These are phyloP conservation scores for Alaudala cheleensis DNA, from an alignment of 2,113 vertebrate genomes.

Conservation along the genomic window DNA sequence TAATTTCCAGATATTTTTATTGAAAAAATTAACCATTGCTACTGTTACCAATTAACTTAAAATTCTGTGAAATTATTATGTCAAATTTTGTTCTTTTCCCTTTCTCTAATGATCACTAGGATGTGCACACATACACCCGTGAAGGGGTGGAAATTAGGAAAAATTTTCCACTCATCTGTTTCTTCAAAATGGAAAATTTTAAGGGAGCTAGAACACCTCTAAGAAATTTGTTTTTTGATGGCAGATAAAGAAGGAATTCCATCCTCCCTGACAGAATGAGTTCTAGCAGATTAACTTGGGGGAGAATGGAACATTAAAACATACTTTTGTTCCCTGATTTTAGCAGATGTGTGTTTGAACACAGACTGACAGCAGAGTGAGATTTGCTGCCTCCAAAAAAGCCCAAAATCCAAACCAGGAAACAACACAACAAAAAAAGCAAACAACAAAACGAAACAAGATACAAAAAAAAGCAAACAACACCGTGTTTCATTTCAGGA, in stretches of 20 bases:
- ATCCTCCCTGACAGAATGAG: not conserved
- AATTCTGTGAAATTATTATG: not conserved
- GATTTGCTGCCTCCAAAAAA: not conserved
- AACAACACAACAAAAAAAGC: not conserved
- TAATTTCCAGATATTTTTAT: not conserved
- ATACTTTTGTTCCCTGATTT: not conserved
- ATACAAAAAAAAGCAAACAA: not conserved
- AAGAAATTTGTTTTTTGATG: not conserved
- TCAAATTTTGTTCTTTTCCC: not conserved
- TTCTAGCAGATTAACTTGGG: not conserved
- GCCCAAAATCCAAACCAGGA: not conserved
- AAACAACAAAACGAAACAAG: not conserved
- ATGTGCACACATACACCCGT: not conserved
- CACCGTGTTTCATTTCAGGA: not conserved
- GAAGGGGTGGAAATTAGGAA: not conserved
- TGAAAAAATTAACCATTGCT: not conserved
- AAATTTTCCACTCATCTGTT: not conserved
- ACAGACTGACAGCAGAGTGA: not conserved
- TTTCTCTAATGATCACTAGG: not conserved
- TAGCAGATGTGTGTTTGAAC: not conserved
- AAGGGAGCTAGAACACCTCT: not conserved
- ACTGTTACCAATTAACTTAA: not conserved
- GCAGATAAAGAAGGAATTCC: not conserved
- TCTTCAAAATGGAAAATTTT: not conserved
- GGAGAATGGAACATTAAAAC: not conserved